Base-by-base conservation (phyloP, 92 coral and sea anemone species). In the Metridium senile region DNA sequence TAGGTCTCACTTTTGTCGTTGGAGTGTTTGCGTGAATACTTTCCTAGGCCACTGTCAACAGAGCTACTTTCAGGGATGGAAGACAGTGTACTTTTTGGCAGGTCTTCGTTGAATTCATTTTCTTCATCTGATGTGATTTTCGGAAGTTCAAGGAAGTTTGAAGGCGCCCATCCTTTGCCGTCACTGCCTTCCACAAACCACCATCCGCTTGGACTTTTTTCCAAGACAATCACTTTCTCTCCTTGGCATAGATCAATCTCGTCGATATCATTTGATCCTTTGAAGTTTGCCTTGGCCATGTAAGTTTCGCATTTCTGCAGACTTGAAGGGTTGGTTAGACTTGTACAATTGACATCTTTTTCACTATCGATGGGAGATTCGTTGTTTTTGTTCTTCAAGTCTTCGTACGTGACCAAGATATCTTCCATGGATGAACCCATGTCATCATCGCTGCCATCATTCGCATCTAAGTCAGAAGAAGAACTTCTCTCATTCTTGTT, bases 161-260 rank as follows among this genome's bases (percentile, higher is more conserved):
- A 90, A 26, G 94, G 91, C 28, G 91, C 94, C 94, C 91, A 90
- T 9, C 94, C 94, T 19, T 64, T 57, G 62, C 65, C 84, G 20
- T 74, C 80, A 8, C 57, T 73, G 18, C 74, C 52, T 49, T 49
- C 70, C 18, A 90, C 74, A 20, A 80, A 75, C 94, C 94, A 90
- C 89, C 89, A 85, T 30, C 89, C 89, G 34, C 76, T 80, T 1
- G 45, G 68, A 10, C 10, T 68, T 68, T 80, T 80, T 58, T 67
- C 63, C 33, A 85, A 17, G 26, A 85, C 54, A 27, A 32, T 58
- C 6, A 73, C 56, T 11, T 51, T 22, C 31, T 74, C 76, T 2
- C 68, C 77, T 43, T 61, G 35, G 17, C 19, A 61, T 1, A 84
- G 75, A 30, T 78, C 62, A 4, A 84, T 45, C 54, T 84, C 84